These are phyloP conservation scores for Lethrus apterus DNA, from an alignment of 1,140 invertebrate species.

Conservation along the genomic window DNA sequence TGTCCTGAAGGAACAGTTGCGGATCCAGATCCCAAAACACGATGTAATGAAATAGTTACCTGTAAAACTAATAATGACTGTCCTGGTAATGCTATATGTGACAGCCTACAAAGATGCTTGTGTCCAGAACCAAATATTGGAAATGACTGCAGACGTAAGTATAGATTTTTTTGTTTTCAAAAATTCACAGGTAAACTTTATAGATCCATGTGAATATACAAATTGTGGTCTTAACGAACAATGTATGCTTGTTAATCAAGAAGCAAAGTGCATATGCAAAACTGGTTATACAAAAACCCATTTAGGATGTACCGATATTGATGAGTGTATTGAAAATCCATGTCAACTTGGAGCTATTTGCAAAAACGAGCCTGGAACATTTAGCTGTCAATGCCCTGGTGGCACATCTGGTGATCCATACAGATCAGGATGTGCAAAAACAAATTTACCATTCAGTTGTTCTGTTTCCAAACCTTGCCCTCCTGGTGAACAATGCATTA, in stretches of 20 bases:
- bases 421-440: constrained; percentile 61
- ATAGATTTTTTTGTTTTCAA: neutral
- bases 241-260: constrained; percentile 77
- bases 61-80: constrained; percentile 71
- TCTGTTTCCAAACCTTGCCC: constrained; percentile 70
- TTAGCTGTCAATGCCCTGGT: constrained; percentile 79
- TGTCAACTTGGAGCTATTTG: constrained; percentile 79
- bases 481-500: constrained; percentile 73
- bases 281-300: constrained; percentile 66
- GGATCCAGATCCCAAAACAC: constrained; percentile 70
- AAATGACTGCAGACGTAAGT: constrained; percentile 84
- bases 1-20: constrained; percentile 75
- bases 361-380: constrained; percentile 78
- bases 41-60: constrained; percentile 71
- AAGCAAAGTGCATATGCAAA: constrained; percentile 75
- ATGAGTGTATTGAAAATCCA: constrained; percentile 72
- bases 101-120: constrained; percentile 65
- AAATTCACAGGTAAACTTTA: constrained; percentile 20
- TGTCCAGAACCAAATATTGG: constrained; percentile 87
- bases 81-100: constrained; percentile 83
- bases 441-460: constrained; percentile 57
- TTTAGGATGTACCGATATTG: constrained; percentile 76
- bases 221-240: constrained; percentile 81
- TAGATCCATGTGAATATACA: constrained; percentile 83
- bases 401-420: constrained; percentile 63